Evolutionary conservation across 1,140 invertebrate genomes (phyloP), one percentile per base, ranked within the genome.

Genomic region (Mamestra configurata): DNA sequence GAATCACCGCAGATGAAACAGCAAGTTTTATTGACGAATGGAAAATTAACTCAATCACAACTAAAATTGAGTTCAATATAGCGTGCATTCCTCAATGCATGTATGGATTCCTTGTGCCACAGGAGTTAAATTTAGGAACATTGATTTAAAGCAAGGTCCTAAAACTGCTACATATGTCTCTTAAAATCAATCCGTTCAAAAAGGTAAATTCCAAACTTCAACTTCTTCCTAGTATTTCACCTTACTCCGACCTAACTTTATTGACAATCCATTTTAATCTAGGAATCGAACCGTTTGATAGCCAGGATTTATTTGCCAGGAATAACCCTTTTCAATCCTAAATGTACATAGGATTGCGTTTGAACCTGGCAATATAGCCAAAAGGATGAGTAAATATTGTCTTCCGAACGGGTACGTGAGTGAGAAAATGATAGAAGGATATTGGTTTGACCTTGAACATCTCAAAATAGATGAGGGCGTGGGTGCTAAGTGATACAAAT

Each of bases 241-340:
- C 40, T 46, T 70, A 24, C 40, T n/a, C 20, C 11, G 11, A 22
- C 10, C 22, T 22, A 70, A 46, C 1, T 27, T 68, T 66, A 53
- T 57, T 51, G 66, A 46, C 22, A 49, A 49, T 70, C 40, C 37
- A 46, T 70, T 70, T 70, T 70, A 70, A 70, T 70, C 66, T 70
- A 43, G 37, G 40, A 70, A 70, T 46, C 66, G 66, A 27, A 70
- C n/a, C 40, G 66, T 46, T 70, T 46, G 64, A 43, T 70, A 43
- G 43, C 35, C 43, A n/a, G 40, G 40, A 70, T 70, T 70, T 70
- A 70, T 70, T 49, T 46, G 40, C 37, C 13, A 70, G 66, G 13
- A 66, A 66, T 66, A 66, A 70, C 66, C 66, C 66, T 70, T 70
- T 70, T 70, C 40, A 46, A 46, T 46, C 66, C 37, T 70, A 70